Percentiles rank a stretch among this genome's conserved stretches.
These are phyloP conservation scores for Phoebastria nigripes DNA, from an alignment of 2,797 vertebrate species.

Conservation along the genomic window DNA sequence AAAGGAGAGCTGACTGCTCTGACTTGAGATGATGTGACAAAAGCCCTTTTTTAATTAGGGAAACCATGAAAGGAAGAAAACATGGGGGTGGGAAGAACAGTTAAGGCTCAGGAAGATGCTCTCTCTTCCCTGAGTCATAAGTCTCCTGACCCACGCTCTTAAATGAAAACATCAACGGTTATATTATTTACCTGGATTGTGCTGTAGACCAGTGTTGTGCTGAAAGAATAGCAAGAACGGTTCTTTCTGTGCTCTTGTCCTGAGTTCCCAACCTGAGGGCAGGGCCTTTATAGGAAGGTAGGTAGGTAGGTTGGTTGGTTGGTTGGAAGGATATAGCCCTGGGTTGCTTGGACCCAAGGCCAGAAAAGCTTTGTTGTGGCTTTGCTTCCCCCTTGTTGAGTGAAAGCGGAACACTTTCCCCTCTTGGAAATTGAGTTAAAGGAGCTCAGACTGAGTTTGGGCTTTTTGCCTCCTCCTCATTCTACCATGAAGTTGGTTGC, in stretches of 20 bases:
- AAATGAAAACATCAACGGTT: neutral
- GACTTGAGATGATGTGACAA: neutral
- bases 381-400: neutral
- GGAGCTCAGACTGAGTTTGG: neutral
- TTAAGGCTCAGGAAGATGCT: neutral
- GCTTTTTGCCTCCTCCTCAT: neutral
- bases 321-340: neutral
- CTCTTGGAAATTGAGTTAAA: neutral
- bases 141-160: neutral
- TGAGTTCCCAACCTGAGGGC: neutral
- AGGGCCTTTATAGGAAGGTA: neutral
- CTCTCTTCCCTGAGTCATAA: neutral
- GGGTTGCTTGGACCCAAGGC: neutral
- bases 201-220: neutral
- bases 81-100: rapidly evolving
- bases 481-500: neutral
- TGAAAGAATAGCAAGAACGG: neutral
- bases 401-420: neutral
- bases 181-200: neutral
- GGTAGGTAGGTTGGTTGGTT: neutral
- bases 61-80: neutral
- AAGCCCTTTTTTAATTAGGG: neutral
- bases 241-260: neutral
- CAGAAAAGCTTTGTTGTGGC: neutral
- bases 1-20: neutral